These are phyloP conservation scores for Cheilosia scutellata DNA, from an alignment of 2,888 invertebrate species.

Conservation along the genomic window DNA sequence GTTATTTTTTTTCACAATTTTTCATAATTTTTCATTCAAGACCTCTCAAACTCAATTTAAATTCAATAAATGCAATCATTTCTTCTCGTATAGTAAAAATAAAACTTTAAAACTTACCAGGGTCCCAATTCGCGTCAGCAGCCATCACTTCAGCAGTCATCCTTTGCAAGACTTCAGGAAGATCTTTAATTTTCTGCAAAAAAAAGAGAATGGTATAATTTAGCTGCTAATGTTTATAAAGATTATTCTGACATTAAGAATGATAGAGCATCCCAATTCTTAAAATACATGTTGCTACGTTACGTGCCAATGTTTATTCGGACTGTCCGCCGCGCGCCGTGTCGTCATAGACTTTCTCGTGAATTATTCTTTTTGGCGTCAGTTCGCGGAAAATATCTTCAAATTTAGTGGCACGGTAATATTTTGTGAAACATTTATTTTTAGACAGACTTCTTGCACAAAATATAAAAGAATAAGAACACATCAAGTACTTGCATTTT, in stretches of 20 bases:
- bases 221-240: not conserved
- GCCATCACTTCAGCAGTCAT: conserved; percentile 84
- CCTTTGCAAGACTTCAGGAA: conserved; percentile 75
- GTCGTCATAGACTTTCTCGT: conserved; percentile 49
- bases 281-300: not conserved
- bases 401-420: not conserved
- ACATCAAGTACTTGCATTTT: conserved; percentile 8
- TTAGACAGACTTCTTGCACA: conserved; percentile 18
- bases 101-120: conserved; percentile 79
- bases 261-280: not conserved
- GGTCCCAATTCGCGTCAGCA: conserved; percentile 84
- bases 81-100: too few relatives aligned
- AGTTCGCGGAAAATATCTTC: conserved; percentile 8
- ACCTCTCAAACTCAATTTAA: too few relatives aligned
- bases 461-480: conserved; percentile 7
- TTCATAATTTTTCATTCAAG: too few relatives aligned
- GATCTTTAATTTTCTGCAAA: not conserved
- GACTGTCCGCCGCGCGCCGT: not conserved
- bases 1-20: too few relatives aligned
- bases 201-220: conserved; percentile 1
- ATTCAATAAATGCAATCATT: too few relatives aligned
- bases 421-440: conserved; percentile 30
- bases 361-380: conserved; percentile 45
- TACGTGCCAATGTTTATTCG: not conserved
- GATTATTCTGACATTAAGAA: too few relatives aligned